These are phyloP conservation scores for Montipora efflorescens DNA, from an alignment of 64 coral and sea anemone genomes.

Conservation along the genomic window DNA sequence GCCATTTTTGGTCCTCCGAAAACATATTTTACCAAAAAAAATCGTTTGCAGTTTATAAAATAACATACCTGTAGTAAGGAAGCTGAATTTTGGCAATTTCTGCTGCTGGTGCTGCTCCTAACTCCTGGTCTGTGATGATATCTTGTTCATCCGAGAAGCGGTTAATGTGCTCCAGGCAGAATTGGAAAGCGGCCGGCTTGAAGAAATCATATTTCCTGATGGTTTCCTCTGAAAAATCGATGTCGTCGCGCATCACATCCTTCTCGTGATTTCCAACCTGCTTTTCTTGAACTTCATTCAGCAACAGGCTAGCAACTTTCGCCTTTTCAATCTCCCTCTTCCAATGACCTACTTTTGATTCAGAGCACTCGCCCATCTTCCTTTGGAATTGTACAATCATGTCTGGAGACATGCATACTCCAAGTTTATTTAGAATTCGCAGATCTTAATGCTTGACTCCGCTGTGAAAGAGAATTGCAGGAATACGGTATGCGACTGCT, in stretches of 20 bases:
- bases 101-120: background rate
- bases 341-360: conserved; percentile 15
- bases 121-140: background rate
- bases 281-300: conserved; percentile 25
- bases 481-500: conserved; percentile 10
- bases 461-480: conserved; percentile 15
- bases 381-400: background rate
- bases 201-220: background rate
- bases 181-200: background rate
- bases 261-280: background rate
- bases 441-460: conserved; percentile 39
- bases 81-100: background rate
- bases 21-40: background rate
- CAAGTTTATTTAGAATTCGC: conserved; percentile 5
- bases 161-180: background rate
- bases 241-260: background rate
- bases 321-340: conserved; percentile 31
- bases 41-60: conserved; percentile 4
- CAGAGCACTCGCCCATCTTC: conserved; percentile 22
- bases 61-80: background rate
- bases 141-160: background rate
- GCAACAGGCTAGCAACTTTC: background rate
- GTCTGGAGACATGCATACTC: conserved; percentile 49
- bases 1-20: background rate
- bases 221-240: background rate